Percentiles rank a stretch among this genome's conserved stretches.
Evolutionary conservation across 2,113 vertebrate species (phyloP).

Genomic region (Ardeotis arabs): DNA sequence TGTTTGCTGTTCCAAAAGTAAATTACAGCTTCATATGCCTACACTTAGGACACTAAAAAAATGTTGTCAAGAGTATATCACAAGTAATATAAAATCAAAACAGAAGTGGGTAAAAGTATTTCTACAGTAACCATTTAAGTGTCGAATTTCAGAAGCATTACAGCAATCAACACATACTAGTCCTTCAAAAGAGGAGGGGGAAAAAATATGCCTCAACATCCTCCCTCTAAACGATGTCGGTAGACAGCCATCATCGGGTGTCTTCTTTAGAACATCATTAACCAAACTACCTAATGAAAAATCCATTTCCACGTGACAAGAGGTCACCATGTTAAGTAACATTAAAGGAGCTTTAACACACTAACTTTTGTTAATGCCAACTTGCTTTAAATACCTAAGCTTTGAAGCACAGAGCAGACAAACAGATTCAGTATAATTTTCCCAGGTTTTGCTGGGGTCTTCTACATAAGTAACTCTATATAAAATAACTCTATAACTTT

Average conservation of each 20-base stretch:
- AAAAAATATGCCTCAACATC: rapidly evolving
- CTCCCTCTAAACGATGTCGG: not conserved
- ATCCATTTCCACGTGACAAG: not conserved
- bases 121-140: not conserved
- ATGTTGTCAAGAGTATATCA: not conserved
- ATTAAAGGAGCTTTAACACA: not conserved
- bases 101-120: not conserved
- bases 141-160: not conserved
- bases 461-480: not conserved
- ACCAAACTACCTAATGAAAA: not conserved
- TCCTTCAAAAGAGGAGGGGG: not conserved
- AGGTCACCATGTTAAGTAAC: not conserved
- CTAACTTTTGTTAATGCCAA: not conserved
- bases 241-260: not conserved
- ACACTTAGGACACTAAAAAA: not conserved
- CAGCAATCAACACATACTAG: not conserved
- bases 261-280: not conserved
- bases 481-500: too few relatives aligned
- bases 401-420: not conserved
- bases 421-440: not conserved
- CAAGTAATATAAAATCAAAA: not conserved
- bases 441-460: not conserved
- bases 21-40: not conserved
- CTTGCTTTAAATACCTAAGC: not conserved
- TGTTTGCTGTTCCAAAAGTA: not conserved